Conservation (phyloP, 2,797 vertebrate genomes). For the Sebastes iracundus region DNA sequence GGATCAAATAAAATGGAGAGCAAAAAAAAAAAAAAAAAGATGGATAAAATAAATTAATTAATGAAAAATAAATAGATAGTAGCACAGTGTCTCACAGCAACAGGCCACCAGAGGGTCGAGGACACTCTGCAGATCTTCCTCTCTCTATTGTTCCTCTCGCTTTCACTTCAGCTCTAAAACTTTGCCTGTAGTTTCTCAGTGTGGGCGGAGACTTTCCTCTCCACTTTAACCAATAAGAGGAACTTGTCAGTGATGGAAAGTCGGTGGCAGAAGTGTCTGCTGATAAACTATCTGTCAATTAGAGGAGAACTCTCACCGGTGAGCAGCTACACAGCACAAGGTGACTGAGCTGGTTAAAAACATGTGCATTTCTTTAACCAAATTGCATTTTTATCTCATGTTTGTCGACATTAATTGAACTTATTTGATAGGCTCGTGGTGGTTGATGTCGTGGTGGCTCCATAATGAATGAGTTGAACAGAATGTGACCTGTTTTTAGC, state of each 20-base stretch:
- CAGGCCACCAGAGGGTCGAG: constrained; percentile 31
- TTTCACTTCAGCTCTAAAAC: constrained; percentile 18
- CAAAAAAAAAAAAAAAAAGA: too few species aligned
- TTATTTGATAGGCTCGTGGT: not conserved
- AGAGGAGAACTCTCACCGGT: constrained; percentile 23
- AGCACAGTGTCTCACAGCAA: not conserved
- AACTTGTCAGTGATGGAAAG: constrained; percentile 17
- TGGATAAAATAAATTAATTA: too few species aligned
- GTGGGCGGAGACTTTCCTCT: constrained; percentile 56
- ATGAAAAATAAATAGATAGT: too few species aligned
- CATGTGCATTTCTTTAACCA: not conserved
- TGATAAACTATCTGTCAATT: constrained; percentile 46
- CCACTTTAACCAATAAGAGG: constrained; percentile 35
- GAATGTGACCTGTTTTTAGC: not conserved
- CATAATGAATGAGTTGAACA: not conserved
- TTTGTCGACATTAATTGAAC: not conserved
- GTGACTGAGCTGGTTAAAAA: not conserved
- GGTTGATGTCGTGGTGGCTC: not conserved
- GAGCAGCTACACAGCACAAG: constrained; percentile 10
- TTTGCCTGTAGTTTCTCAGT: constrained; percentile 22
- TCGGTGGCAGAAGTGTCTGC: not conserved
- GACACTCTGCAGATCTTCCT: not conserved
- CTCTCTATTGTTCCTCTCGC: not conserved
- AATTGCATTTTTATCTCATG: not conserved
- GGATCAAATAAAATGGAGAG: too few species aligned